Evolutionary conservation across 2,797 vertebrate species (phyloP).

Genomic region (Gorsachius magnificus): DNA sequence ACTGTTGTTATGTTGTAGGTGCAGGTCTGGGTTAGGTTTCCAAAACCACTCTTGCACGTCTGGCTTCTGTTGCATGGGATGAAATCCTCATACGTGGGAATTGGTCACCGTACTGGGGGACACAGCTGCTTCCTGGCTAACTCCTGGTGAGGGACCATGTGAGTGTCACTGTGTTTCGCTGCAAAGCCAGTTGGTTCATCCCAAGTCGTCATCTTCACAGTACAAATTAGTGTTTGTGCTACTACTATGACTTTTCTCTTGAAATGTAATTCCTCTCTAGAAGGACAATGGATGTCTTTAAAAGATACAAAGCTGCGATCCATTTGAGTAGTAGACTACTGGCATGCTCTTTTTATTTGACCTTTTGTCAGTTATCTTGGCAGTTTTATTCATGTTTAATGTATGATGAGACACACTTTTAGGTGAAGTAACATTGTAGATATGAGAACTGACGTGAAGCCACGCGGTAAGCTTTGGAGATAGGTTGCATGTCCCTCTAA

Average conservation of each 20-base stretch:
- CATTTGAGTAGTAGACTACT: not conserved
- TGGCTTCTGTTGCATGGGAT: fast-evolving
- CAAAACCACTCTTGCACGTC: not conserved
- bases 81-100: fast-evolving
- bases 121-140: not conserved
- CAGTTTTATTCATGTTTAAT: not conserved
- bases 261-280: not conserved
- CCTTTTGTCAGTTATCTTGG: not conserved
- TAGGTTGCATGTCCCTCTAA: not conserved
- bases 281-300: not conserved
- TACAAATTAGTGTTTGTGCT: not conserved
- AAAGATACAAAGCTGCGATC: not conserved
- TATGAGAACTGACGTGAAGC: not conserved
- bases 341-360: not conserved
- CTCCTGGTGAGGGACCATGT: not conserved
- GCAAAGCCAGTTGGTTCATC: not conserved
- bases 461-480: not conserved
- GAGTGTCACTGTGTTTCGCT: not conserved
- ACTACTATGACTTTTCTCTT: not conserved
- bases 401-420: not conserved
- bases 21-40: not conserved
- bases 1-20: not conserved
- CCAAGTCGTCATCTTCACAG: fast-evolving
- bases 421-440: not conserved
- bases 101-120: not conserved